A percentile compares a stretch with the other conserved stretches of the same genome.
phyloP scores from a whole-genome alignment of 2,888 invertebrate genomes.

The Escarpia spicata region DNA sequence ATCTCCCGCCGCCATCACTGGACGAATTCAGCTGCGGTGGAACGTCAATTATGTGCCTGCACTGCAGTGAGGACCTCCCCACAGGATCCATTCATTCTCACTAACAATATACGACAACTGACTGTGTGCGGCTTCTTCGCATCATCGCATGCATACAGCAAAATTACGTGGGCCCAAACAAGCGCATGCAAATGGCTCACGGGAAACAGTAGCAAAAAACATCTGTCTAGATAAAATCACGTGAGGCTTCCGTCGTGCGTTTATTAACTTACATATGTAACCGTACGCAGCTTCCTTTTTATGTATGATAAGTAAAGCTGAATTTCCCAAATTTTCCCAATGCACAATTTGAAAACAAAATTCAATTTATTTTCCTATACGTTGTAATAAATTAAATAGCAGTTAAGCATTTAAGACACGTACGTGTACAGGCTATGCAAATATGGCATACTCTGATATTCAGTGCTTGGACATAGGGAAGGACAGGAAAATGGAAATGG shows the following conservation, averaged over 20 bases:
- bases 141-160: neutral
- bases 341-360: neutral
- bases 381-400: neutral
- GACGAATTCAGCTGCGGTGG: neutral
- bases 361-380: neutral
- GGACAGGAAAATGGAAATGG: neutral
- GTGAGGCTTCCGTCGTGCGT: neutral
- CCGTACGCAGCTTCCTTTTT: too few relatives aligned
- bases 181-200: neutral
- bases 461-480: neutral
- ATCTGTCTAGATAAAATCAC: neutral
- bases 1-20: neutral
- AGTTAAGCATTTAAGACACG: neutral
- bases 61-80: neutral
- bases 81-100: neutral
- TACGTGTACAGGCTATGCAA: neutral
- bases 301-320: neutral
- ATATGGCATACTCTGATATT: neutral
- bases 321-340: neutral
- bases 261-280: neutral
- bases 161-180: neutral
- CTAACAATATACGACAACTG: neutral
- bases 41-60: neutral
- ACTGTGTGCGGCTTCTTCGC: neutral
- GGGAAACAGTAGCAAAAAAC: neutral